phyloP scores from a whole-genome alignment of 2,888 invertebrate species.

The Luperina testacea region DNA sequence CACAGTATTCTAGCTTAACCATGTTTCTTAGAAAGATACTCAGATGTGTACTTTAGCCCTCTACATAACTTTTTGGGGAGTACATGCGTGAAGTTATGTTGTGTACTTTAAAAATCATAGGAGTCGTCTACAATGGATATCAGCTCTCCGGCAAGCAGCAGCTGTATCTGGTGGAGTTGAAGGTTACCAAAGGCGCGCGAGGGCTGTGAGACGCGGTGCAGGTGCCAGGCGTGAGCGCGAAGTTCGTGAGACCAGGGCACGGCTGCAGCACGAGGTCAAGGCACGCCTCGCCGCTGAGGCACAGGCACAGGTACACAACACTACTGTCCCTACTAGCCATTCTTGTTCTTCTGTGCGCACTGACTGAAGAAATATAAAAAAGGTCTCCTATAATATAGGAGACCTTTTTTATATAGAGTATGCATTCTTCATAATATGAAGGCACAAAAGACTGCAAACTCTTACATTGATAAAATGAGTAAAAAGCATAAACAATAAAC shows the following conservation, averaged over 20 bases:
- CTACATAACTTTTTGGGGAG: too few relatives aligned
- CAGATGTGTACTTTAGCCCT: not conserved
- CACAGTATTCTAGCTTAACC: not conserved
- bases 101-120: slow-evolving; percentile 70
- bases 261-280: slow-evolving; percentile 92
- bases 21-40: not conserved
- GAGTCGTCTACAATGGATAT: slow-evolving; percentile 94
- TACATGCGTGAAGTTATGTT: not conserved
- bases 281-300: slow-evolving; percentile 91
- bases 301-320: slow-evolving; percentile 85
- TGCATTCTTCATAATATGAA: not conserved
- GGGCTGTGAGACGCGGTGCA: slow-evolving; percentile 88
- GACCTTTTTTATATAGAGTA: too few relatives aligned
- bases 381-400: not conserved
- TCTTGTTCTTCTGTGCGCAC: not conserved
- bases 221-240: slow-evolving; percentile 90
- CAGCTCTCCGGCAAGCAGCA: slow-evolving; percentile 93
- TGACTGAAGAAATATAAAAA: not conserved
- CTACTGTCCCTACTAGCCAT: not conserved
- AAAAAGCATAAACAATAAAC: not conserved
- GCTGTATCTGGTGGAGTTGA: slow-evolving; percentile 92
- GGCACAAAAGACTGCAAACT: not conserved
- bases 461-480: not conserved
- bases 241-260: slow-evolving; percentile 90
- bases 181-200: slow-evolving; percentile 92